These are phyloP conservation scores for Pseudonaja textilis DNA, from an alignment of 2,113 vertebrate genomes.

Conservation along the genomic window DNA sequence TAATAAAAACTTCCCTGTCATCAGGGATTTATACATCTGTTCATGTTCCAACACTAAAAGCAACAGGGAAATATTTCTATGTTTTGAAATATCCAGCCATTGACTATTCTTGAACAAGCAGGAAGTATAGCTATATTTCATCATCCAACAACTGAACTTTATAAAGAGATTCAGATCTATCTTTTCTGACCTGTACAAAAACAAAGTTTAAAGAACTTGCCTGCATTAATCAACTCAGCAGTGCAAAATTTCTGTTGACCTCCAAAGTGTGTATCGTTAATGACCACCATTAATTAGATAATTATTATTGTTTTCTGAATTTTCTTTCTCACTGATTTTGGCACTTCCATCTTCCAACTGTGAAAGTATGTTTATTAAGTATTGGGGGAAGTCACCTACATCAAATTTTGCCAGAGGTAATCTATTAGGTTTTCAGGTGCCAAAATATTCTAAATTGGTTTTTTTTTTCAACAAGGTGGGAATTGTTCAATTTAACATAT, in stretches of 20 bases:
- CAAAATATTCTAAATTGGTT: neutral
- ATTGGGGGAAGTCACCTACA: neutral
- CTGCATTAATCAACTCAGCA: neutral
- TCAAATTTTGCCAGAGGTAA: neutral
- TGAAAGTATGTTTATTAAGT: neutral
- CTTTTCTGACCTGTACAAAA: neutral
- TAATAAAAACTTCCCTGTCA: neutral
- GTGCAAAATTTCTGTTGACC: neutral
- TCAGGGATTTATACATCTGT: neutral
- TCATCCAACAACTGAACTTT: neutral
- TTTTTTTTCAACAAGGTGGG: neutral
- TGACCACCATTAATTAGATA: neutral
- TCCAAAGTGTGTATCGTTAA: neutral
- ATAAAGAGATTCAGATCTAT: neutral
- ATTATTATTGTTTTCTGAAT: neutral
- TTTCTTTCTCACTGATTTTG: neutral
- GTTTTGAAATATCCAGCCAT: neutral
- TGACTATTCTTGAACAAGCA: neutral
- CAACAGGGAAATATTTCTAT: neutral
- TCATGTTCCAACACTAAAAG: neutral
- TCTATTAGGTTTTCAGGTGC: neutral
- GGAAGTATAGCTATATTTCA: neutral
- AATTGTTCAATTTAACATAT: neutral
- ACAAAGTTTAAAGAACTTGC: neutral
- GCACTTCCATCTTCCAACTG: neutral